Evolutionary conservation across 2,888 invertebrate species (phyloP), one percentile per base, ranked within the genome.

Genomic region (Drosophila nigricruria): DNA sequence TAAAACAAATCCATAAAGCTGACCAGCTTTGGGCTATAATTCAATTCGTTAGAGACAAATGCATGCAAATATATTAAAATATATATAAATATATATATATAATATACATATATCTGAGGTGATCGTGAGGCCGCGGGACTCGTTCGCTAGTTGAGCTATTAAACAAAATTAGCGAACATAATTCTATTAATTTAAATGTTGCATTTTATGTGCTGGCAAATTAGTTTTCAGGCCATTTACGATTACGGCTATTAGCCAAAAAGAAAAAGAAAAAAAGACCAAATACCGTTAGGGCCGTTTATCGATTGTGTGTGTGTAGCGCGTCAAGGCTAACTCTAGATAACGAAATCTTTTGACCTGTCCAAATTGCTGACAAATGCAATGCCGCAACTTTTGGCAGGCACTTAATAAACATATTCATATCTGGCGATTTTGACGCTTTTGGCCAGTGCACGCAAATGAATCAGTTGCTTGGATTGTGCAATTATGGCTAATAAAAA

Each of bases 401-500:
- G 34, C 65, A 45, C 32, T 69, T 59, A 66, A 73, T 36, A 53
- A 66, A 66, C 47, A 49, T 58, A 32, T 14, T 53, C 30, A 27
- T 61, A 63, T 60, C 42, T 57, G 12, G 18, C 42, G 23, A 25
- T 40, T 40, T 43, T 66, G 49, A 71, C 54, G 66, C 54, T 56
- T 65, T 47, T 61, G 50, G 34, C 52, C 52, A 42, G 50, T 42
- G 66, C 75, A 63, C 73, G 69, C 83, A 86, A 81, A 77, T 77
- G 59, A 67, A 75, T 62, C 79, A 68, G 66, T 68, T 77, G 77
- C 61, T 23, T 65, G 70, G 70, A 75, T 82, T 79, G 70, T 69
- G 80, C 83, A 88, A 84, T 88, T 88, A 88, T 77, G 71, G 85
- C 70, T 72, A 85, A 85, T 84, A 84, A 84, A 84, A 85, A 85